A percentile compares a stretch with the other conserved stretches of the same genome.
phyloP scores from a whole-genome alignment of 2,797 vertebrate genomes.

The Buphagus erythrorhynchus region DNA sequence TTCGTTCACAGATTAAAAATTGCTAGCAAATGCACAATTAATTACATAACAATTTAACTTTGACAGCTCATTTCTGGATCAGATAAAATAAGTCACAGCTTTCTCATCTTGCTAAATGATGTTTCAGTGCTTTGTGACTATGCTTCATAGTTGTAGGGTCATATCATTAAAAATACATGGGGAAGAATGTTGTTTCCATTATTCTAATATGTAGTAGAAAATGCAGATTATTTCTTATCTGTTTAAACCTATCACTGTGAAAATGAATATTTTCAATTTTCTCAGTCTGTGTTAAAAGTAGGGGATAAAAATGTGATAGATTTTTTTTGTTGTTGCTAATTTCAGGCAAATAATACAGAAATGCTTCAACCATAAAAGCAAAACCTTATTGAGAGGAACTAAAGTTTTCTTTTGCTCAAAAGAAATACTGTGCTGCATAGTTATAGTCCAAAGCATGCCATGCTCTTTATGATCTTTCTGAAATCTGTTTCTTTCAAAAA shows the following conservation, averaged over 20 bases:
- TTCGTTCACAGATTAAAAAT: constrained; percentile 35
- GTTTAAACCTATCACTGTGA: not conserved
- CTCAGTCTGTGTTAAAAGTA: not conserved
- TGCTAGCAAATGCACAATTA: constrained; percentile 20
- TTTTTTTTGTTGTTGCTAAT: not conserved
- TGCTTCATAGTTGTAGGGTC: not conserved
- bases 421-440: not conserved
- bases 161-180: constrained; percentile 19
- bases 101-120: constrained; percentile 8
- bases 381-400: not conserved
- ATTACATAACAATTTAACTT: constrained; percentile 2
- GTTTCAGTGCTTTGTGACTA: not conserved
- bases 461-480: not conserved
- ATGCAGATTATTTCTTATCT: not conserved
- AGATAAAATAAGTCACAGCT: constrained; percentile 1
- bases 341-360: not conserved
- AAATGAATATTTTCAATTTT: not conserved
- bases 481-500: not conserved
- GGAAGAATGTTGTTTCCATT: not conserved
- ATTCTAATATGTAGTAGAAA: not conserved
- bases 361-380: not conserved
- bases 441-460: not conserved
- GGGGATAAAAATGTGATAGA: not conserved
- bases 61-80: constrained; percentile 37
- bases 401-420: not conserved